Evolutionary conservation across 2,113 vertebrate species (phyloP).

Genomic region (Muntiacus reevesi): DNA sequence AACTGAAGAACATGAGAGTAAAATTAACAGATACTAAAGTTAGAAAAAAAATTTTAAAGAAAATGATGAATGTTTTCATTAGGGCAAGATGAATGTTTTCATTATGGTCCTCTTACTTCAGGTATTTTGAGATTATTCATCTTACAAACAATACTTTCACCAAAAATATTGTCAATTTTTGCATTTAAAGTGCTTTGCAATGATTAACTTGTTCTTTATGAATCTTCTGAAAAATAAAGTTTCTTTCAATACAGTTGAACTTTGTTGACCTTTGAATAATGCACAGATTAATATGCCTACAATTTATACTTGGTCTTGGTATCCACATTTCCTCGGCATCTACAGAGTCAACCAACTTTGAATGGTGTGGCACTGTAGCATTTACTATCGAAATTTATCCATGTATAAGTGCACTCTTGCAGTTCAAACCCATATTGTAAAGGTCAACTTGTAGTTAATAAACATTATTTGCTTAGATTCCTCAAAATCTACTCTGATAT

Average conservation of each 20-base stretch:
- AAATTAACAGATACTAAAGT: neutral
- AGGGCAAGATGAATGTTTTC: neutral
- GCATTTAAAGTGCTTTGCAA: neutral
- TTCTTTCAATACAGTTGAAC: neutral
- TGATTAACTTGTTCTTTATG: neutral
- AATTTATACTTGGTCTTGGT: neutral
- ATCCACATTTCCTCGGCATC: neutral
- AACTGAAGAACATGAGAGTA: neutral
- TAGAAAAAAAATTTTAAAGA: neutral
- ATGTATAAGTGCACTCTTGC: neutral
- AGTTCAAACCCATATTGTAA: neutral
- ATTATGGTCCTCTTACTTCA: neutral
- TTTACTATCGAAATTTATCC: neutral
- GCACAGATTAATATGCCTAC: neutral
- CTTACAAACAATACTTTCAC: neutral
- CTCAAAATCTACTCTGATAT: slow-evolving; percentile 16
- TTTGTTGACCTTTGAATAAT: neutral
- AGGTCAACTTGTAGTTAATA: neutral
- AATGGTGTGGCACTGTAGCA: neutral
- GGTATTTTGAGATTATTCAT: neutral
- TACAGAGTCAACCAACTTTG: neutral
- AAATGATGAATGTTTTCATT: neutral
- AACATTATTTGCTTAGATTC: slow-evolving; percentile 17
- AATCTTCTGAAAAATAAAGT: neutral
- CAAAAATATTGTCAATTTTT: neutral